phyloP scores from a whole-genome alignment of 2,113 vertebrate genomes.

The Notarius quadriscutis region DNA sequence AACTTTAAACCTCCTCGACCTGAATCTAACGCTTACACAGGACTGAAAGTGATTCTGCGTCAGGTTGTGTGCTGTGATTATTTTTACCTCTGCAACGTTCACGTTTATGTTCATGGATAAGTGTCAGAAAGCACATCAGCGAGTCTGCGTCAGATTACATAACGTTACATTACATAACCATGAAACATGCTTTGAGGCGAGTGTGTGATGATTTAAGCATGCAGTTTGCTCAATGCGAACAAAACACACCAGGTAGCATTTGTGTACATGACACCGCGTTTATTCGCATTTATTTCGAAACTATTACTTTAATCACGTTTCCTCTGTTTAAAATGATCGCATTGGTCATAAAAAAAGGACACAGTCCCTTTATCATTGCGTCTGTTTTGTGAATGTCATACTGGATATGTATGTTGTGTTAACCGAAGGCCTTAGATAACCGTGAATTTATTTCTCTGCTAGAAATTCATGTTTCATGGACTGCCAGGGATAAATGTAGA shows the following conservation, averaged over 20 bases:
- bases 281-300: neutral
- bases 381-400: neutral
- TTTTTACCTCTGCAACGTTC: slow-evolving; percentile 5
- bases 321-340: neutral
- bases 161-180: neutral
- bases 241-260: neutral
- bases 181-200: neutral
- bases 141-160: slow-evolving; percentile 8
- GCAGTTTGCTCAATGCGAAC: neutral
- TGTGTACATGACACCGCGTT: neutral
- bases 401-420: neutral
- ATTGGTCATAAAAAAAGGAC: neutral
- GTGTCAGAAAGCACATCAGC: neutral
- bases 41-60: neutral
- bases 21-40: neutral
- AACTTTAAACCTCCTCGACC: neutral
- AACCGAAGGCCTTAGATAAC: neutral
- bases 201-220: neutral
- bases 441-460: slow-evolving; percentile 42
- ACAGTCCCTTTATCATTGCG: too few species aligned
- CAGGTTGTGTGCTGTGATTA: neutral
- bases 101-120: neutral
- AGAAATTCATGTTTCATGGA: slow-evolving; percentile 95
- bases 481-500: slow-evolving; percentile 87
- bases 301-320: neutral